These are phyloP conservation scores for Helicolenus hilgendorfi DNA, from an alignment of 2,797 vertebrate genomes.

Conservation along the genomic window DNA sequence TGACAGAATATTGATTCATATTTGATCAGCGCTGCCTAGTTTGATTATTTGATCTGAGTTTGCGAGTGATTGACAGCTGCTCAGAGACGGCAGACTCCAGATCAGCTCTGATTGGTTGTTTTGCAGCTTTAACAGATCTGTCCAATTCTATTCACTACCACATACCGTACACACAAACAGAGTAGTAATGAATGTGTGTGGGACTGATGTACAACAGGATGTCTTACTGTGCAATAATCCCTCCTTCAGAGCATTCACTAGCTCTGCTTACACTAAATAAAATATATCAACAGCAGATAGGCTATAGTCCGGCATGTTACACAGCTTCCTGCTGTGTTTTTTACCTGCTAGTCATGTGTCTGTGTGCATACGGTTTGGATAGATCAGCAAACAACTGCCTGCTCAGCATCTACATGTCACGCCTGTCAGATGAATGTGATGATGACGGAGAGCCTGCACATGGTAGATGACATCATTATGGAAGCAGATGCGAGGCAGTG, in stretches of 20 bases:
- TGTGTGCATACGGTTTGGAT: not conserved
- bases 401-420: not conserved
- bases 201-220: not conserved
- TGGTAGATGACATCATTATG: not conserved
- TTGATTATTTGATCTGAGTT: too few relatives aligned
- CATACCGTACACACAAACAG: too few relatives aligned
- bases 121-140: too few relatives aligned
- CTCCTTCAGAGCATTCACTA: not conserved
- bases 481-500: not conserved
- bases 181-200: not conserved
- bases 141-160: too few relatives aligned
- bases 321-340: not conserved
- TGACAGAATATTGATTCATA: too few relatives aligned
- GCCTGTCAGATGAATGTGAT: not conserved
- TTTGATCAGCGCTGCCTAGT: too few relatives aligned
- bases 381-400: conserved; percentile 11
- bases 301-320: not conserved
- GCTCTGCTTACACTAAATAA: not conserved
- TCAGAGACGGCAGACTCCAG: too few relatives aligned
- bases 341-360: not conserved
- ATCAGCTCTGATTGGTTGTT: too few relatives aligned
- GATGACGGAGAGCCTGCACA: not conserved
- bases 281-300: not conserved
- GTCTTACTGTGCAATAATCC: not conserved
- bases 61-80: too few relatives aligned